Evolutionary conservation across 2,113 vertebrate species (phyloP), one percentile per base, ranked within the genome.

Genomic region (Gymnocephalus cernua): DNA sequence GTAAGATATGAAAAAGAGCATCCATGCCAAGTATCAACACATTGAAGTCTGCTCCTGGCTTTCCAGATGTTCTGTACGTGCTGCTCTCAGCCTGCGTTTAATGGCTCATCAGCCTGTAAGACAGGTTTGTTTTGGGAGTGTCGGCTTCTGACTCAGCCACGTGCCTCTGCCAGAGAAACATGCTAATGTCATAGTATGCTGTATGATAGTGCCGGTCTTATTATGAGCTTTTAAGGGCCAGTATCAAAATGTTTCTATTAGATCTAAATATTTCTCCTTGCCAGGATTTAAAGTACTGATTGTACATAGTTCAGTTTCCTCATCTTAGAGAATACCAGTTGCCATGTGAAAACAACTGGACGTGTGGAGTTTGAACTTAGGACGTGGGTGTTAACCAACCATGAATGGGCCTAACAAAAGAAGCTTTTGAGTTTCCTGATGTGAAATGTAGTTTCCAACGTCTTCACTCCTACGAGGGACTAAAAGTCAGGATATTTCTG

Each of bases 51-150:
- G 44, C n/a, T 3, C 78, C 58, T 47, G 57, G 74, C 64, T 82
- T 75, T 79, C 57, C 38, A 75, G 64, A 72, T 66, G 59, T 71
- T 47, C 38, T 48, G 19, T 48, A 19, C 14, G 2, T 61, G 51
- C 70, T 48, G 54, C 32, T 71, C 68, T 72, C 48, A 53, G 74
- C 19, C 10, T 19, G 41, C 44, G 1, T 16, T 57, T 21, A 61
- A 35, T 47, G 32, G 62, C 57, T 86, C 56, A 47, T n/a, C 63
- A 48, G 56, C 68, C 74, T 32, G 82, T 66, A 51, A 54, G 77
- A 83, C 88, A 48, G 80, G 89, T 92, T 90, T 86, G 76, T 73
- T 70, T 70, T 77, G 71, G 87, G 85, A 5, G 84, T 67, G 86
- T 57, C 64, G 21, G 44, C 54, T 54, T 74, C 69, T 82, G 62